Conservation (phyloP, 1,140 invertebrate species). For the Myzus persicae region DNA sequence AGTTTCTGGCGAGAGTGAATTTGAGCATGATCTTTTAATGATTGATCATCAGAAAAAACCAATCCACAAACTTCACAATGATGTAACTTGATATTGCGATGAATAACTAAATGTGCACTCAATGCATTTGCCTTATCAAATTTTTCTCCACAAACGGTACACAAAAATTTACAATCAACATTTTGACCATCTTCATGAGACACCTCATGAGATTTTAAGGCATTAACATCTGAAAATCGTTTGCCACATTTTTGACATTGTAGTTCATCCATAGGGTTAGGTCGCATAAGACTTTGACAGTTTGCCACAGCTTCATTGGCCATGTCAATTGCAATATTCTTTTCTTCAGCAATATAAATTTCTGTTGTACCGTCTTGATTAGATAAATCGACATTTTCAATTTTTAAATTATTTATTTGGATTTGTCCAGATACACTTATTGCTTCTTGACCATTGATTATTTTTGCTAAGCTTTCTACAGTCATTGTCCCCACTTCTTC, state of each 20-base stretch:
- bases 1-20: conserved; percentile 66
- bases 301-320: conserved; percentile 48
- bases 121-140: conserved; percentile 77
- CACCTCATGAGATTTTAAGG: conserved; percentile 74
- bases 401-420: conserved; percentile 54
- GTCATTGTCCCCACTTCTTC: conserved; percentile 52
- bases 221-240: conserved; percentile 74
- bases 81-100: conserved; percentile 59
- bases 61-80: conserved; percentile 62
- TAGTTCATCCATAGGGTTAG: conserved; percentile 56
- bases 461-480: conserved; percentile 52
- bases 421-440: conserved; percentile 51
- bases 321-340: conserved; percentile 48
- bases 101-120: conserved; percentile 64
- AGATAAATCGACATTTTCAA: conserved; percentile 55
- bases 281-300: conserved; percentile 54
- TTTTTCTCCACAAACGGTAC: conserved; percentile 75
- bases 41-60: conserved; percentile 66
- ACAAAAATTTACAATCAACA: conserved; percentile 69
- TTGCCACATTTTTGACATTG: conserved; percentile 66
- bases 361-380: conserved; percentile 39
- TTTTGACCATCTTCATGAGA: conserved; percentile 78
- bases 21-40: conserved; percentile 66
- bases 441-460: conserved; percentile 53
- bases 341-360: conserved; percentile 52